These are phyloP conservation scores for Lasioglossum albipes DNA, from an alignment of 1,140 invertebrate genomes.

Conservation along the genomic window DNA sequence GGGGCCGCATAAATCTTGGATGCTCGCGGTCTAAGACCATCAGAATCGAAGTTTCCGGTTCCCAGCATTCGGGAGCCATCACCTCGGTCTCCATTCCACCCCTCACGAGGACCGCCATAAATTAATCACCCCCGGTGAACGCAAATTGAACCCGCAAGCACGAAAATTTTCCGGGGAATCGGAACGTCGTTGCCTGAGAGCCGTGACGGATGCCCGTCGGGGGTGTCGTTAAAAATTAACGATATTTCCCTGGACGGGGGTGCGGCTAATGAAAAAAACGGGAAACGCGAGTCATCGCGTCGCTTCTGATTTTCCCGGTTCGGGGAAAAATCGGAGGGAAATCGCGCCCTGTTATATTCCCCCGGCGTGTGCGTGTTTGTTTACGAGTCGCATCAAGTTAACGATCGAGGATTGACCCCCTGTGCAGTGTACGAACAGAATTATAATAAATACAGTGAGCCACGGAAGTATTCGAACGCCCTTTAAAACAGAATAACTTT, in stretches of 20 bases:
- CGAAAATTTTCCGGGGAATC: constrained; percentile 31
- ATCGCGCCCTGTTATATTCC: constrained; percentile 3
- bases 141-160: neutral
- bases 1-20: too few species aligned
- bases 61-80: neutral
- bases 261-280: constrained; percentile 20
- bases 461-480: too few species aligned
- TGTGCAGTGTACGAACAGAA: too few species aligned
- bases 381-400: constrained; percentile 29
- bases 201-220: constrained; percentile 16
- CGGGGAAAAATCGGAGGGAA: constrained; percentile 4
- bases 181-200: constrained; percentile 4
- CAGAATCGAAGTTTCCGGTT: too few species aligned
- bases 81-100: neutral
- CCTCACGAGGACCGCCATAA: neutral
- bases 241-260: neutral
- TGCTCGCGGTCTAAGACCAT: too few species aligned
- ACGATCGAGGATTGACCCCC: constrained; percentile 37
- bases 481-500: too few species aligned
- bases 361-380: constrained; percentile 1
- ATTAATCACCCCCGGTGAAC: neutral
- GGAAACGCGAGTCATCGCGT: neutral
- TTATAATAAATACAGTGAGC: too few species aligned
- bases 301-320: too few species aligned
- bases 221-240: constrained; percentile 40